These are phyloP conservation scores for Apostichopus parvimensis DNA, from an alignment of 35 echinoderm and acorn worm species.

Conservation along the genomic window DNA sequence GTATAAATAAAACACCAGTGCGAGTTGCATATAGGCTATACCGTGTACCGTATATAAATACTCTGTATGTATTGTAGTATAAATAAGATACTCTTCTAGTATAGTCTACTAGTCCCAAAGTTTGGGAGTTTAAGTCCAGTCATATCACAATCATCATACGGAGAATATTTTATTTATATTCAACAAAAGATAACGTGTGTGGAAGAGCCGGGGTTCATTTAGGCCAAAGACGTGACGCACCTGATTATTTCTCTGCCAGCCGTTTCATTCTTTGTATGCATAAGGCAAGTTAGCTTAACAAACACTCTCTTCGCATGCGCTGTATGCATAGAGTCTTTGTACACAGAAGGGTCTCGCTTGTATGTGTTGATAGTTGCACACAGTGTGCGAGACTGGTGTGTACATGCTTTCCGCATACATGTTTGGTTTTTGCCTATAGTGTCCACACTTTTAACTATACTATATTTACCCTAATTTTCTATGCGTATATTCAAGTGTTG, in stretches of 20 bases:
- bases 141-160: too few relatives aligned
- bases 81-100: too few relatives aligned
- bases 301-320: slow-evolving; percentile 24
- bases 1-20: background rate
- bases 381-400: background rate
- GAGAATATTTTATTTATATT: background rate
- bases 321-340: slow-evolving; percentile 33
- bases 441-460: slow-evolving; percentile 51
- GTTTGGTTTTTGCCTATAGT: slow-evolving; percentile 33
- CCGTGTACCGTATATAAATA: too few relatives aligned
- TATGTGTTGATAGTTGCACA: slow-evolving; percentile 22
- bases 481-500: slow-evolving; percentile 42
- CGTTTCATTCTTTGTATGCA: slow-evolving; percentile 30
- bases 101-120: too few relatives aligned
- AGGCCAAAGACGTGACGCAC: slow-evolving; percentile 10
- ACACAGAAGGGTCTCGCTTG: background rate
- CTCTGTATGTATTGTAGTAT: too few relatives aligned
- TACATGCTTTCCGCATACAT: slow-evolving; percentile 31
- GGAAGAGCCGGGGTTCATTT: slow-evolving; percentile 24
- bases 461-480: slow-evolving; percentile 43
- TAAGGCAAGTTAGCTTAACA: slow-evolving; percentile 49
- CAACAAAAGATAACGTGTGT: slow-evolving; percentile 25
- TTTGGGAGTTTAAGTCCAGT: too few relatives aligned
- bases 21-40: too few relatives aligned
- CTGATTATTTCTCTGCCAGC: slow-evolving; percentile 14